A percentile compares a stretch with the other conserved stretches of the same genome.
These are phyloP conservation scores for Hydraecia micacea DNA, from an alignment of 2,888 invertebrate species.

Conservation along the genomic window DNA sequence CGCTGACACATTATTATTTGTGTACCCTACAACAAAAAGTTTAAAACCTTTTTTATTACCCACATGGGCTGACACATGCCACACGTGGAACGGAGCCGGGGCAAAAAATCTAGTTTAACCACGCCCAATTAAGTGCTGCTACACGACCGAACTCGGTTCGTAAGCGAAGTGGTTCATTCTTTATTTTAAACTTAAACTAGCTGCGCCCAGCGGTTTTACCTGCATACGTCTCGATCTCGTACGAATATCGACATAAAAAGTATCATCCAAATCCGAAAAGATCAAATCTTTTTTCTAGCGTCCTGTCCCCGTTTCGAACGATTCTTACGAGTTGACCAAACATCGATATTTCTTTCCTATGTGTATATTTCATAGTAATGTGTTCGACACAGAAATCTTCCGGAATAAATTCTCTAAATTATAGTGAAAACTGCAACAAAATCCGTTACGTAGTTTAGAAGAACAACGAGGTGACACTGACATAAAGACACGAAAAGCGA, in stretches of 20 bases:
- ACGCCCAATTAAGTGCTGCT: conserved; percentile 46
- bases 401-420: not conserved
- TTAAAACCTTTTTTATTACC: conserved; percentile 50
- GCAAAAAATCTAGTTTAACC: conserved; percentile 52
- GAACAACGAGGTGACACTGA: not conserved
- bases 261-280: not conserved
- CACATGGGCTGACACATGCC: conserved; percentile 56
- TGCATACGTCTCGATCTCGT: not conserved
- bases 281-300: not conserved
- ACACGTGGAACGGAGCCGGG: conserved; percentile 51
- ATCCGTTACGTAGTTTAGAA: not conserved
- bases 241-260: not conserved
- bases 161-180: conserved; percentile 43
- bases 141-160: conserved; percentile 33
- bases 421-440: not conserved
- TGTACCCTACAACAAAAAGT: conserved; percentile 50
- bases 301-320: not conserved
- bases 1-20: conserved; percentile 52
- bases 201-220: not conserved
- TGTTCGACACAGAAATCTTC: not conserved
- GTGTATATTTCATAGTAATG: not conserved
- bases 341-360: not conserved
- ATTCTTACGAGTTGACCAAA: not conserved
- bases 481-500: not conserved
- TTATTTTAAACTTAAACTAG: conserved; percentile 1